Base-by-base conservation (phyloP, 1,140 invertebrate genomes). In the Listronotus oregonensis region DNA sequence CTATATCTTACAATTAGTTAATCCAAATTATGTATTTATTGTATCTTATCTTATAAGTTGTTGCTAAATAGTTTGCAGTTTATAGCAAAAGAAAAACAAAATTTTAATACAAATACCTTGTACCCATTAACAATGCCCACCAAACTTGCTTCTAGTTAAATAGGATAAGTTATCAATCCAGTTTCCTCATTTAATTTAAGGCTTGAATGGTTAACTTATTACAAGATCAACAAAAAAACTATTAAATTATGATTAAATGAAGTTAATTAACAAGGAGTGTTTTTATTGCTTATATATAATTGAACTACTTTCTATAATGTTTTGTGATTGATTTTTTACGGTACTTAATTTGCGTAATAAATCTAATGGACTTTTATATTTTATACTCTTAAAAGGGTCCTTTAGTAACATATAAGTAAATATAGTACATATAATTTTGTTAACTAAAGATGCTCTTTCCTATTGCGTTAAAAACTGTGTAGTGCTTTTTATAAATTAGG, bases 191-290 rank as follows among this genome's bases (percentile, higher is more conserved):
- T 65, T 58, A 65, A 65, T 65, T 65, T 65, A 65, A 65, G 14
- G 63, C 63, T 65, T 65, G 63, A 65, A 57, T 58, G 63, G 47
- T 42, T 54, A 58, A 49, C 15, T 58, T 58, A 58, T 51, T 58
- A 50, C 63, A 58, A 65, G 49, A 65, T 65, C 46, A 21, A 18
- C 43, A 65, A 65, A 65, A 58, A 65, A 50, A 40, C 34, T 58
- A 58, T 65, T 65, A 46, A 57, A 65, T 65, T 65, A 65, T 57
- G 63, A 65, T 57, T 65, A 65, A 58, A 65, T 65, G 46, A 58
- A 58, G 37, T 65, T 58, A 65, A 65, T 65, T 65, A 65, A 65
- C 63, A 65, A 65, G 55, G 63, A 57, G 63, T 57, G 63, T 51
- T 65, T 65, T 65, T 65, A 58, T 65, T 65, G 47, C 63, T 58